Evolutionary conservation across 2,797 vertebrate species (phyloP).

Genomic region (Muraenolepis orangiensis): DNA sequence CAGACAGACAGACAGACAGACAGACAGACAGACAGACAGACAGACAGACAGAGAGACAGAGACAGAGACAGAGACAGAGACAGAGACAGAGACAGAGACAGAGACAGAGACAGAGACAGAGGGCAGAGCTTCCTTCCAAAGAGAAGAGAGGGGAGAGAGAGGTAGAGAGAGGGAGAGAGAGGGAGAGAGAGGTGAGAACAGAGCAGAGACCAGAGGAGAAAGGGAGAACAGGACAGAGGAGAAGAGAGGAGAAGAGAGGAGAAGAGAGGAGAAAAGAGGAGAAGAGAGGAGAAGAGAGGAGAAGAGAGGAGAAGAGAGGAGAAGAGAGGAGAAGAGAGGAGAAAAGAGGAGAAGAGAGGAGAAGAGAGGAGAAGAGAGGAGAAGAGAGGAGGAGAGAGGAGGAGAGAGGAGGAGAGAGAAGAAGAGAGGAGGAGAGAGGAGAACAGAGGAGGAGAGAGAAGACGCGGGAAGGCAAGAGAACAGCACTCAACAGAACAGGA

Average conservation of each 20-base stretch:
- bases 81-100: neutral
- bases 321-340: neutral
- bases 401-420: slow-evolving; percentile 2
- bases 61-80: no score
- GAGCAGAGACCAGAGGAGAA: neutral
- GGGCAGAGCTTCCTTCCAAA: no score
- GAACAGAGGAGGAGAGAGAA: neutral
- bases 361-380: neutral
- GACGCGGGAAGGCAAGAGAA: neutral
- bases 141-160: neutral
- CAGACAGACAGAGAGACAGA: neutral
- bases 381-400: neutral
- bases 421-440: neutral
- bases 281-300: neutral
- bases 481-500: neutral
- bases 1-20: neutral
- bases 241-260: neutral
- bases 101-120: neutral
- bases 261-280: neutral
- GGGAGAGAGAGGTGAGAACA: neutral
- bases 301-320: neutral
- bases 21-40: neutral
- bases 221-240: neutral
- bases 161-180: neutral
- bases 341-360: neutral